Conservation (phyloP, 2,797 vertebrate species). For the Gymnoscopelus microlampas region DNA sequence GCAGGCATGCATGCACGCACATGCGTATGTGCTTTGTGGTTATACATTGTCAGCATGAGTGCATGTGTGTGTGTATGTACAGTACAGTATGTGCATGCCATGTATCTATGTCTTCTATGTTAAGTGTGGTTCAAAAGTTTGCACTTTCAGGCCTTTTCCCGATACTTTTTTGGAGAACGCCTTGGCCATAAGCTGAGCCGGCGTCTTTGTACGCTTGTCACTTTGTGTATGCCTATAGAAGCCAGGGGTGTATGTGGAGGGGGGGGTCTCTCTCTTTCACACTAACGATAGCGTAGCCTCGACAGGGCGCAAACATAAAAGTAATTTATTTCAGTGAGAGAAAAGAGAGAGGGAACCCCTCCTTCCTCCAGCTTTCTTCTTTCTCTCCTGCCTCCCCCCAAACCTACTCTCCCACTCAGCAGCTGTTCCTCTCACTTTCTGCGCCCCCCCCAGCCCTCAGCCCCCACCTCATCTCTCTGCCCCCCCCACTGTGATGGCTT, state of each 20-base stretch:
- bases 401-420: slow-evolving; percentile 67
- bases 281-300: slow-evolving; percentile 44
- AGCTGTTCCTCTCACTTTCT: slow-evolving; percentile 79
- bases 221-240: slow-evolving; percentile 44
- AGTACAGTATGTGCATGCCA: not conserved
- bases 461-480: slow-evolving; percentile 20
- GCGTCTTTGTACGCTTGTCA: slow-evolving; percentile 51
- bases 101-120: not conserved
- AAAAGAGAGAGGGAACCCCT: slow-evolving; percentile 52
- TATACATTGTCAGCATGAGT: not conserved
- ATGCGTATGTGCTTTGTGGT: too few species aligned
- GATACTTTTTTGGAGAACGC: slow-evolving; percentile 18
- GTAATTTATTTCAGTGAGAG: slow-evolving; percentile 74
- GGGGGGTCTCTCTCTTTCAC: slow-evolving; percentile 12
- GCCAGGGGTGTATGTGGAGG: not conserved
- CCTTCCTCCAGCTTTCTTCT: slow-evolving; percentile 47
- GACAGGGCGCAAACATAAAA: slow-evolving; percentile 67
- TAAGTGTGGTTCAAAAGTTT: not conserved
- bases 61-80: not conserved
- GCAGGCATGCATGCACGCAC: too few species aligned
- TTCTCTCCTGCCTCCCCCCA: slow-evolving; percentile 24
- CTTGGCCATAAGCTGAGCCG: slow-evolving; percentile 34
- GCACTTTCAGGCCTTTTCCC: not conserved
- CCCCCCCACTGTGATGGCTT: slow-evolving; percentile 60
- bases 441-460: slow-evolving; percentile 43